Percentiles rank a stretch among this genome's conserved stretches.
These are phyloP conservation scores for Nomada fucata DNA, from an alignment of 2,888 invertebrate species.

Conservation along the genomic window DNA sequence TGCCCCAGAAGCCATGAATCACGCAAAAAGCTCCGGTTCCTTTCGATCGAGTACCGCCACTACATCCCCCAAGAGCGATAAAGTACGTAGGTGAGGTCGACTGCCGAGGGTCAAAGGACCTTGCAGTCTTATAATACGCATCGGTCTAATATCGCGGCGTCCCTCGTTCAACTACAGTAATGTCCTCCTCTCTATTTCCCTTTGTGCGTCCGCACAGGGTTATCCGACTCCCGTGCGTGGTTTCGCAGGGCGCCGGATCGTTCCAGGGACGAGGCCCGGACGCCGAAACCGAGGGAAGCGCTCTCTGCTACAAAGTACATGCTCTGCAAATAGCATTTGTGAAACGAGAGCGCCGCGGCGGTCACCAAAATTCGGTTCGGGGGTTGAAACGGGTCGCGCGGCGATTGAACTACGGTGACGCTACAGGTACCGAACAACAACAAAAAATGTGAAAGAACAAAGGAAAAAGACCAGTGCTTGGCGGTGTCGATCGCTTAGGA, in stretches of 20 bases:
- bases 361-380: slow-evolving; percentile 30
- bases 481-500: not conserved
- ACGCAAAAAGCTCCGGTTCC: slow-evolving; percentile 58
- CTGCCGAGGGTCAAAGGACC: slow-evolving; percentile 53
- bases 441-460: not conserved
- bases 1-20: slow-evolving; percentile 45
- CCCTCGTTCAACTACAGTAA: slow-evolving; percentile 27
- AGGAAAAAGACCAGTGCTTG: slow-evolving; percentile 4
- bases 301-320: slow-evolving; percentile 7
- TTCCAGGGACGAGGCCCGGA: slow-evolving; percentile 22
- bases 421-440: not conserved
- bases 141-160: slow-evolving; percentile 60
- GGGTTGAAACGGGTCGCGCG: slow-evolving; percentile 31
- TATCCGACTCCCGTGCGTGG: slow-evolving; percentile 15
- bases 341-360: slow-evolving; percentile 32
- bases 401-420: slow-evolving; percentile 22
- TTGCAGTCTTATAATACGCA: slow-evolving; percentile 47
- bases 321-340: slow-evolving; percentile 48
- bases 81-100: slow-evolving; percentile 53
- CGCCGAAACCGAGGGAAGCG: slow-evolving; percentile 6
- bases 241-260: slow-evolving; percentile 21
- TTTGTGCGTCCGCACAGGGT: slow-evolving; percentile 36
- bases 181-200: slow-evolving; percentile 9
- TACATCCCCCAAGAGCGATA: slow-evolving; percentile 52
- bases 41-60: slow-evolving; percentile 51